Base-by-base conservation (phyloP, 1,140 invertebrate species). In the Hirudo medicinalis region DNA sequence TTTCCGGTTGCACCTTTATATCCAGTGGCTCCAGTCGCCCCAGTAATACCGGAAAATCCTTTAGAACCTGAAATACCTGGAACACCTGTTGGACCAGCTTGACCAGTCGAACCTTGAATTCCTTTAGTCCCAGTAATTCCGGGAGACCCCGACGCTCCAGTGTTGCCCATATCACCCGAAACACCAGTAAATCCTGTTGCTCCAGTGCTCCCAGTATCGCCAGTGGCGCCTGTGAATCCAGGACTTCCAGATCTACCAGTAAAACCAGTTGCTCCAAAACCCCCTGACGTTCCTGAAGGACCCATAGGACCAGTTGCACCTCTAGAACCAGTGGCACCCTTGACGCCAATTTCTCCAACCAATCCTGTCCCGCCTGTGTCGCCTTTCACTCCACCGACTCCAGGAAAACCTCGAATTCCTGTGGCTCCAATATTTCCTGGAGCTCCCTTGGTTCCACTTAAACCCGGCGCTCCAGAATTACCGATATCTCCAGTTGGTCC, bases 401-500 rank as follows among this genome's bases (percentile, higher is more conserved):
- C 69, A 60, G 36, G 13, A 40, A 1, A 2, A 29, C 71, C 71
- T 27, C 25, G 54, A 32, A 70, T 40, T 71, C 71, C 71, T 22
- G 27, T 71, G 20, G 20, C 36, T 27, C 71, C 71, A 71, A 32
- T 29, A 63, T n/a, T 63, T n/a, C 57, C 57, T 6, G 57, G 20
- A 63, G 20, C 22, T 63, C 57, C 57, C 22, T 22, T 22, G 25
- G 8, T 17, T 19, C 80, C 80, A 57, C 78, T 76, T 11, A 71
- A 75, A 11, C 80, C 89, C 0, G 88, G 88, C 1, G 82, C 81
- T 0, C 89, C 89, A 15, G 84, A 85, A 13, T 82, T 75, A 69
- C 78, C 79, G n/a, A 77, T 76, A 17, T 73, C 83, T 29, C 89
- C 89, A 32, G 86, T 86, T 29, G 77, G 77, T 54, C 87, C 87